Percentiles rank a stretch among this genome's conserved stretches.
These are phyloP conservation scores for Ridgeia piscesae DNA, from an alignment of 1,140 invertebrate genomes.

Conservation along the genomic window DNA sequence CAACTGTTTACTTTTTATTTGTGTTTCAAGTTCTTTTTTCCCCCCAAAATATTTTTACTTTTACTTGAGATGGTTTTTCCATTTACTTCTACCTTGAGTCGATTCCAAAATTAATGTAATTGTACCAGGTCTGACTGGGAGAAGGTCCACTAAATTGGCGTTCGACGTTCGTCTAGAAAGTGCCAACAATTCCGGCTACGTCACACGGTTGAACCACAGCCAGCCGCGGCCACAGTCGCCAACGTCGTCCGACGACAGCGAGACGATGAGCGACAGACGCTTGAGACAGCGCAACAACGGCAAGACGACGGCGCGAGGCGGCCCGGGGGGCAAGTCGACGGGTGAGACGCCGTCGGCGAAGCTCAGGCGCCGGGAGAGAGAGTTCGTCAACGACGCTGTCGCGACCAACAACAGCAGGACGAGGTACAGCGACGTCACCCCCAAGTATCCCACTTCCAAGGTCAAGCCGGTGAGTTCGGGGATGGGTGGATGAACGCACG, in stretches of 20 bases:
- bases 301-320: neutral
- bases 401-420: conserved; percentile 38
- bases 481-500: neutral
- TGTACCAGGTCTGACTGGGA: too few relatives aligned
- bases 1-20: too few relatives aligned
- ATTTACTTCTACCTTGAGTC: too few relatives aligned
- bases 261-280: neutral
- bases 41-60: too few relatives aligned
- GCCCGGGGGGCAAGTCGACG: neutral
- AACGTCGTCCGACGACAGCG: neutral
- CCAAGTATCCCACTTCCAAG: conserved; percentile 40
- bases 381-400: conserved; percentile 43
- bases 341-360: conserved; percentile 11
- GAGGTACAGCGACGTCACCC: conserved; percentile 38
- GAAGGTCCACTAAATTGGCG: too few relatives aligned
- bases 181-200: neutral
- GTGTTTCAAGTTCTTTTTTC: too few relatives aligned
- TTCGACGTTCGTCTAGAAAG: too few relatives aligned
- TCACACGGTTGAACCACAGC: neutral
- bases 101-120: too few relatives aligned
- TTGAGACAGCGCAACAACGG: neutral
- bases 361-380: conserved; percentile 19
- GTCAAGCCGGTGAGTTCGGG: conserved; percentile 30
- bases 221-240: neutral
- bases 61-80: too few relatives aligned